Evolutionary conservation across 2,888 invertebrate genomes (phyloP).

Genomic region (Diarsia dahlii): DNA sequence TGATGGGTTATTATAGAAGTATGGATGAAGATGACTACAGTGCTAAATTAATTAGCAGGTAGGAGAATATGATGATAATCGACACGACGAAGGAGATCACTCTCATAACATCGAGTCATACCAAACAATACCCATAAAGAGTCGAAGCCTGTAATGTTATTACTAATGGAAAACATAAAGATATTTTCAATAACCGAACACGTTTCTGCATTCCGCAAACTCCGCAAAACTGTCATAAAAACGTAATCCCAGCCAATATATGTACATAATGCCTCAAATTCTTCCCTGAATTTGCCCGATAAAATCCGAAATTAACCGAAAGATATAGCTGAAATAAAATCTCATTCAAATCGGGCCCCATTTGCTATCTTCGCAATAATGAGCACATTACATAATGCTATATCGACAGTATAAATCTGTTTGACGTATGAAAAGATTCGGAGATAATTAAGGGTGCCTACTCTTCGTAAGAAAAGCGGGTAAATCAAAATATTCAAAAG

Average conservation of each 20-base stretch:
- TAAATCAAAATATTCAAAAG: constrained; percentile 78
- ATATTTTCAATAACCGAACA: constrained; percentile 43
- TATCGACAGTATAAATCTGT: constrained; percentile 59
- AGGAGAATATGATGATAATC: background rate
- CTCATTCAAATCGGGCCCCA: constrained; percentile 51
- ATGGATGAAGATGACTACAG: background rate
- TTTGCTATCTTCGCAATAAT: constrained; percentile 56
- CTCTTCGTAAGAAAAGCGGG: constrained; percentile 65
- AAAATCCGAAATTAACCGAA: constrained; percentile 52
- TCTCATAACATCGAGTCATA: background rate
- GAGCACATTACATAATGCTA: constrained; percentile 41
- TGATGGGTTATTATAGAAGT: no score
- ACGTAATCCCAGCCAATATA: constrained; percentile 49
- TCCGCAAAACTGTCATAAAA: constrained; percentile 48
- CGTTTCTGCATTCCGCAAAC: constrained; percentile 16
- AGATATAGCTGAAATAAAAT: constrained; percentile 54
- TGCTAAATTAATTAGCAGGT: background rate
- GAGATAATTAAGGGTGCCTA: constrained; percentile 69
- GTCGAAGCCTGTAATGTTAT: background rate
- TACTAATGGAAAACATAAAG: constrained; percentile 22
- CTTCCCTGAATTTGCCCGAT: constrained; percentile 42
- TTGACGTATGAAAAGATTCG: constrained; percentile 64
- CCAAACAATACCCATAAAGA: constrained; percentile 9
- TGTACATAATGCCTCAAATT: constrained; percentile 53
- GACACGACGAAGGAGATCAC: background rate